Conservation (phyloP, 2,888 invertebrate genomes). For the Apantesis nais region DNA sequence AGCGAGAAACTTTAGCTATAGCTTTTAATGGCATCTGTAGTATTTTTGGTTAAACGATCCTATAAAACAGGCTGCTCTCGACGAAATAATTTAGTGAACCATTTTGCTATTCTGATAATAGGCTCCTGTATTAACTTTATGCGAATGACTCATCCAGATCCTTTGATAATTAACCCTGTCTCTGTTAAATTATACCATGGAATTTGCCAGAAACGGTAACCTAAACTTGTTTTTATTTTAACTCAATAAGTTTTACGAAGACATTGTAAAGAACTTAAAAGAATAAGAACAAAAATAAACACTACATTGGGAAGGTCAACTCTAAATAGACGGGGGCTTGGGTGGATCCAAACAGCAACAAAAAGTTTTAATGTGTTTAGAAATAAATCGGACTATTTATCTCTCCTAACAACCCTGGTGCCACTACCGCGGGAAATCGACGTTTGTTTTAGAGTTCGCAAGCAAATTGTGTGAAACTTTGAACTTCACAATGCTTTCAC, state of each 20-base stretch:
- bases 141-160: background rate
- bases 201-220: slow-evolving; percentile 10
- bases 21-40: background rate
- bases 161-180: slow-evolving; percentile 8
- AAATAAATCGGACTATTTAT: slow-evolving; percentile 77
- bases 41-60: background rate
- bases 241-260: slow-evolving; percentile 41
- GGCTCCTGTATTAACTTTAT: slow-evolving; percentile 19
- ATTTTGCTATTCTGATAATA: slow-evolving; percentile 14
- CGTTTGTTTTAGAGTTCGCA: slow-evolving; percentile 26
- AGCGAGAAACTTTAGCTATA: background rate
- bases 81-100: slow-evolving; percentile 10
- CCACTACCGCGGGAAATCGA: slow-evolving; percentile 41
- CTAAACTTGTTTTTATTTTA: slow-evolving; percentile 22
- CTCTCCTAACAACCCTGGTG: slow-evolving; percentile 65
- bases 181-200: too few species aligned
- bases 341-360: slow-evolving; percentile 43
- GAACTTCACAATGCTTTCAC: slow-evolving; percentile 34
- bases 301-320: slow-evolving; percentile 59
- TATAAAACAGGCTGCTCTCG: background rate
- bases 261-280: slow-evolving; percentile 35
- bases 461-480: slow-evolving; percentile 38
- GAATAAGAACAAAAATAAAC: slow-evolving; percentile 49
- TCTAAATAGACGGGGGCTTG: slow-evolving; percentile 50
- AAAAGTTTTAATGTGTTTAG: slow-evolving; percentile 76